Percentiles rank a stretch among this genome's conserved stretches.
These are phyloP conservation scores for Crocallis elinguaria DNA, from an alignment of 2,888 invertebrate genomes.

Conservation along the genomic window DNA sequence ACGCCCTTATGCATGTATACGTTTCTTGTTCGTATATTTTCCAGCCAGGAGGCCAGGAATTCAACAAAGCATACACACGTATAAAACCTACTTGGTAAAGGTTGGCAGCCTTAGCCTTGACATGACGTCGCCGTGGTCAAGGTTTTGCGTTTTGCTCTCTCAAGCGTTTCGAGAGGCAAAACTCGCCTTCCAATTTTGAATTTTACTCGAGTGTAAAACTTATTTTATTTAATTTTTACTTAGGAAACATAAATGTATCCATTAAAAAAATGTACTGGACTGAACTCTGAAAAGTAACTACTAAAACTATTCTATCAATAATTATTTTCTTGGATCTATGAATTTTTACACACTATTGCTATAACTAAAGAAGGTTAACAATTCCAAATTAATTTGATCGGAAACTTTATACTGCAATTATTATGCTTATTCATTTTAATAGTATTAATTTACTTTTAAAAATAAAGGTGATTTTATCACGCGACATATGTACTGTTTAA, in stretches of 20 bases:
- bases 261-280: background rate
- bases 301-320: background rate
- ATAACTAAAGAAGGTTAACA: background rate
- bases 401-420: background rate
- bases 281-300: too few relatives aligned
- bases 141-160: slow-evolving; percentile 31
- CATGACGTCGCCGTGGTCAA: slow-evolving; percentile 42
- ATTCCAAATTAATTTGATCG: background rate
- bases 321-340: background rate
- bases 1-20: background rate
- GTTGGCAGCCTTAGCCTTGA: slow-evolving; percentile 49
- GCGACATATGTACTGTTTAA: background rate
- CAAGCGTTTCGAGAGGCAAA: slow-evolving; percentile 32
- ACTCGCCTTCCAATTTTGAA: slow-evolving; percentile 5
- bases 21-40: too few relatives aligned
- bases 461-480: background rate
- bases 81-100: slow-evolving; percentile 16
- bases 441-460: background rate
- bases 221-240: background rate
- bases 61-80: background rate
- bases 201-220: background rate
- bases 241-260: background rate
- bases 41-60: too few relatives aligned
- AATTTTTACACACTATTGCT: background rate
- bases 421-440: background rate